phyloP scores from a whole-genome alignment of 2,797 vertebrate species.

The Hypotaenidia philippensis region DNA sequence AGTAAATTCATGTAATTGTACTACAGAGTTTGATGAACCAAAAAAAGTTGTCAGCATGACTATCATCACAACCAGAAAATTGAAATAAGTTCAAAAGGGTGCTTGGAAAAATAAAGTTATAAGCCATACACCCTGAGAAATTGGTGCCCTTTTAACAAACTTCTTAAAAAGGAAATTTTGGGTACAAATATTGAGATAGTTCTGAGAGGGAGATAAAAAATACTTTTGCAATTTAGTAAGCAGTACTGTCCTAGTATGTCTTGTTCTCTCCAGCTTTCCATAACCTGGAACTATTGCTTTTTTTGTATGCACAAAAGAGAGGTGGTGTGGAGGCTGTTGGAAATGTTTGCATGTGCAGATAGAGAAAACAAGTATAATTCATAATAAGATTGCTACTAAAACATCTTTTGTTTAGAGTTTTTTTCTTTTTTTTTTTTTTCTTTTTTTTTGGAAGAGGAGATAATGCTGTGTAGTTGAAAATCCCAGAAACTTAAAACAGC shows the following conservation, averaged over 20 bases:
- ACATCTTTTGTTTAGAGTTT: not conserved
- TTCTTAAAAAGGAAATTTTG: conserved; percentile 43
- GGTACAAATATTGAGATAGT: conserved; percentile 3
- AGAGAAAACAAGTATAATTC: not conserved
- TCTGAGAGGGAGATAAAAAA: not conserved
- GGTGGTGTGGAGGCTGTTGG: not conserved
- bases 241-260: not conserved
- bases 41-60: conserved; percentile 94
- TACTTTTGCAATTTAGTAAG: not conserved
- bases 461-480: not conserved
- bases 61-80: conserved; percentile 88
- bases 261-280: not conserved
- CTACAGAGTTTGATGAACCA: conserved; percentile 94
- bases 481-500: not conserved
- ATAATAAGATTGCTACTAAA: not conserved
- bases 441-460: not conserved
- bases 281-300: not conserved
- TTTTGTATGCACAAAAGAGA: not conserved
- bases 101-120: conserved; percentile 40
- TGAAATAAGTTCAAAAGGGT: conserved; percentile 76
- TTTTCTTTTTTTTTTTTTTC: not conserved
- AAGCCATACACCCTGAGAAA: conserved; percentile 5
- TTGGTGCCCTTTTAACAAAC: conserved; percentile 14
- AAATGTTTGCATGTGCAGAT: not conserved
- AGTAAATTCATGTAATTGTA: conserved; percentile 97